Base-by-base conservation (phyloP, 2,797 vertebrate species). In the Orestias chungarensis region DNA sequence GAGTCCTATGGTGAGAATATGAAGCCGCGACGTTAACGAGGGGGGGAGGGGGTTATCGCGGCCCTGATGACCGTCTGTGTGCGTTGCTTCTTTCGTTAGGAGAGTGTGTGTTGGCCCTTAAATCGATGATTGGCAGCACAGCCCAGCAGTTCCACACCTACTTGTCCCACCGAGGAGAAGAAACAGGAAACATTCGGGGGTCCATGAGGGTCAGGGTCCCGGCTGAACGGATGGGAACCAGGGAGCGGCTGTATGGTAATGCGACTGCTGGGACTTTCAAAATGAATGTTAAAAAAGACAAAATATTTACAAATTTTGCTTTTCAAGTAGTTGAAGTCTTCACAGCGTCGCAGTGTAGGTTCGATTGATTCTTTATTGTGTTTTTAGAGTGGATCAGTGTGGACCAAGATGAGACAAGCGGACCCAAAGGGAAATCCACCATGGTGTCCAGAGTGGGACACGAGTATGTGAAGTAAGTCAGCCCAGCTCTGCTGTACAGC, bases 61-160 rank as follows among this genome's bases (percentile, higher is more conserved):
- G 23, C 49, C 50, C 11, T 25, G 25, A 62, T 72, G n/a, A 76
- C 38, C 10, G 64, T 54, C 8, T 78, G 43, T 62, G 25, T 50
- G n/a, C 66, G 31, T 79, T 50, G 67, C n/a, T 17, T 11, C 52
- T 80, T n/a, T n/a, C n/a, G 1, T 7, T 82, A 99, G 97, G 97
- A 6, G 97, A 99, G 82, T 98, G 97, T 33, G 97, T 98, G 64
- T 93, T 99, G 42, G 97, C 97, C 0, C 94, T 99, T 69, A 99
- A 99, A 89, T 99, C 97, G 0, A 99, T 99, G 97, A 99, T 99
- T 1, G 97, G 97, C 84, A 99, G 97, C 93, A 99, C 97, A 0
- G 93, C 96, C 0, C 97, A 99, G 88, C 97, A 98, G 93, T 99
- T 99, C 90, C 95, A 98, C 87, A 99, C 97, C 4, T 99, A 96